Conservation (phyloP, 1,140 invertebrate genomes). For the Drepana arcuata region DNA sequence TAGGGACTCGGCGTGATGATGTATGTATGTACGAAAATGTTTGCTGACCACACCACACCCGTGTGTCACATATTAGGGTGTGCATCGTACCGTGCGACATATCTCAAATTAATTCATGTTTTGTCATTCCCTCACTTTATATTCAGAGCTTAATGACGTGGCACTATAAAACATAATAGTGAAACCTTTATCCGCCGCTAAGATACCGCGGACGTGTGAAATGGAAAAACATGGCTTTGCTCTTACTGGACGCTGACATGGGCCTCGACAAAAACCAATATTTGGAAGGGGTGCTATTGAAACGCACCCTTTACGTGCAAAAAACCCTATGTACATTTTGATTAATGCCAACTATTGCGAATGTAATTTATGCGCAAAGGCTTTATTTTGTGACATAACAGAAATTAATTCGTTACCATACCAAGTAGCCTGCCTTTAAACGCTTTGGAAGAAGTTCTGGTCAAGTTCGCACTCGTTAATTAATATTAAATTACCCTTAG, state of each 20-base stretch:
- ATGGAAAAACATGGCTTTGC: conserved; percentile 63
- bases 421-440: too few relatives aligned
- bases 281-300: conserved; percentile 64
- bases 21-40: neutral
- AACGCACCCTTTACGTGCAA: conserved; percentile 56
- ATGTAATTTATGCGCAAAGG: too few relatives aligned
- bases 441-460: too few relatives aligned
- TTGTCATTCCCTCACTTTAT: conserved; percentile 69
- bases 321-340: conserved; percentile 62
- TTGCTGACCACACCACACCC: conserved; percentile 7
- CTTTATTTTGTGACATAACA: too few relatives aligned
- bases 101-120: conserved; percentile 71
- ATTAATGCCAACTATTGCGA: too few relatives aligned
- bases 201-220: conserved; percentile 58
- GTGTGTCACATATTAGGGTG: conserved; percentile 38
- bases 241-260: conserved; percentile 54
- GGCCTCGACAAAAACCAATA: conserved; percentile 62
- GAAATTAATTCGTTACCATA: too few relatives aligned
- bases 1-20: too few relatives aligned
- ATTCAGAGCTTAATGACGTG: conserved; percentile 61
- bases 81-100: conserved; percentile 64
- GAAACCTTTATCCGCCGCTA: conserved; percentile 35
- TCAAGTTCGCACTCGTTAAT: too few relatives aligned
- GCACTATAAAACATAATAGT: conserved; percentile 56
- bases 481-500: too few relatives aligned